Evolutionary conservation across 2,797 vertebrate species (phyloP).

Genomic region (Myotis planiceps): DNA sequence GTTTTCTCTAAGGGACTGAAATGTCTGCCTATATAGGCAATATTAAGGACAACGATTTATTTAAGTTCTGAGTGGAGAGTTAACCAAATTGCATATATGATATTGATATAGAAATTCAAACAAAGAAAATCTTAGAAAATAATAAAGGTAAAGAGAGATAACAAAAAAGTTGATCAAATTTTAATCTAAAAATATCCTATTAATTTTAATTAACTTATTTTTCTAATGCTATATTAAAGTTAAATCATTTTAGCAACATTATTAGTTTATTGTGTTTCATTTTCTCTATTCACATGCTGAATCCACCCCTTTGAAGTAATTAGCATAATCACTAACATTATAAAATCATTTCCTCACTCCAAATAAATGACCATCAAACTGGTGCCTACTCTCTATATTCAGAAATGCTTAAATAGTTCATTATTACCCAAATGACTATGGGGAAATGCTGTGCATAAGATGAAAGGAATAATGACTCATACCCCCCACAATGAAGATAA

Average conservation of each 20-base stretch:
- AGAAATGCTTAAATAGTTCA: constrained; percentile 70
- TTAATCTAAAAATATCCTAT: background rate
- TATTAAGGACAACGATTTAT: constrained; percentile 53
- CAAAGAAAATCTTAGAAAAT: constrained; percentile 8
- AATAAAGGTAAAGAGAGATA: constrained; percentile 14
- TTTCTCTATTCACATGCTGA: constrained; percentile 34
- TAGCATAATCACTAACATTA: constrained; percentile 78
- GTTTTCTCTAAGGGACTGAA: constrained; percentile 39
- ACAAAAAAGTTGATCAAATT: background rate
- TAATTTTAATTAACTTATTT: constrained; percentile 43
- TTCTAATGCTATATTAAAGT: background rate
- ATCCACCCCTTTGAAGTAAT: constrained; percentile 62
- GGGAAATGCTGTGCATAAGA: constrained; percentile 56
- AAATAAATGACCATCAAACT: constrained; percentile 76
- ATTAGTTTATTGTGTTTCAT: constrained; percentile 45
- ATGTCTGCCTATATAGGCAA: background rate
- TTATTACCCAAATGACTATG: constrained; percentile 61
- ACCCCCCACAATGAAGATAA: constrained; percentile 48
- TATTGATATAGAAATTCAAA: constrained; percentile 30
- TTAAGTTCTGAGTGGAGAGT: constrained; percentile 32
- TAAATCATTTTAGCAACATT: constrained; percentile 36
- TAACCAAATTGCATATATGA: background rate
- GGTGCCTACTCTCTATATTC: constrained; percentile 27
- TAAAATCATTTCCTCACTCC: constrained; percentile 72
- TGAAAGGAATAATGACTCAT: constrained; percentile 52